Conservation (phyloP, 2,113 vertebrate species). For the Pandion haliaetus region DNA sequence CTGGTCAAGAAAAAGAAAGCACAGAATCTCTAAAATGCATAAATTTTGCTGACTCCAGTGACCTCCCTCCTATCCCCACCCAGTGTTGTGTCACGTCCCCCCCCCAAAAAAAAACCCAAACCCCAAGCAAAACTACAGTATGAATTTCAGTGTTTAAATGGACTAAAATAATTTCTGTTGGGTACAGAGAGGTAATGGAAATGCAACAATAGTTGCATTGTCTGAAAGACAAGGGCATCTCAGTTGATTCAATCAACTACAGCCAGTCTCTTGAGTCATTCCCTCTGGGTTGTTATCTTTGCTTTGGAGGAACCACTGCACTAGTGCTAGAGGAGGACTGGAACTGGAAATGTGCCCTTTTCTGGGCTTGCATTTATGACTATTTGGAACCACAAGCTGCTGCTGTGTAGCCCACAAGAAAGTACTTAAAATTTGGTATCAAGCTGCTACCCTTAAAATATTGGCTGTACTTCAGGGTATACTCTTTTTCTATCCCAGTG, state of each 20-base stretch:
- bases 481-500: not conserved
- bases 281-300: not conserved
- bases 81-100: no score
- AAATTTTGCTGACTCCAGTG: not conserved
- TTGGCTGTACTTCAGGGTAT: not conserved
- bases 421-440: not conserved
- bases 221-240: not conserved
- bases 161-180: not conserved
- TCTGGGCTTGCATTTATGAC: not conserved
- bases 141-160: not conserved
- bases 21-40: not conserved
- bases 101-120: rapidly evolving
- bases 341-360: not conserved
- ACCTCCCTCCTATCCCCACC: not conserved
- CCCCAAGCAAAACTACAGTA: not conserved
- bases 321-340: not conserved
- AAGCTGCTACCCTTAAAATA: not conserved
- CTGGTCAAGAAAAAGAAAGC: not conserved
- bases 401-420: not conserved
- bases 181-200: not conserved
- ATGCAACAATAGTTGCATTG: not conserved
- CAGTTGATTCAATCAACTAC: not conserved
- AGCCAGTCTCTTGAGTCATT: not conserved
- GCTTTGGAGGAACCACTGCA: not conserved
- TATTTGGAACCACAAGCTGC: not conserved